These are phyloP conservation scores for Pollenia griseotomentosa DNA, from an alignment of 2,888 invertebrate species.

Conservation along the genomic window DNA sequence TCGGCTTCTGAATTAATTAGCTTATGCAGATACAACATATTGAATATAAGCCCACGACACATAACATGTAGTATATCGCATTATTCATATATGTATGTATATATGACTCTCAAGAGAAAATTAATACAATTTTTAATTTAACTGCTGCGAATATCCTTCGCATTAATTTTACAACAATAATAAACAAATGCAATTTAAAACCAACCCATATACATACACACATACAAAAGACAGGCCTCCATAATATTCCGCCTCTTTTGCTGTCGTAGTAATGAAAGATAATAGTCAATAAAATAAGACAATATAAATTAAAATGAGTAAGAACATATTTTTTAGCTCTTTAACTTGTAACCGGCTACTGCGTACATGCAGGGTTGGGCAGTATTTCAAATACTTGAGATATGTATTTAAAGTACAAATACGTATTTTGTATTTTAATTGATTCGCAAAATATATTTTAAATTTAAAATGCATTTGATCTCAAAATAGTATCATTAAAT, in stretches of 20 bases:
- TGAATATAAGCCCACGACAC: too few species aligned
- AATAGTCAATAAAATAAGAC: slow-evolving; percentile 26
- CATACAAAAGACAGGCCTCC: not conserved
- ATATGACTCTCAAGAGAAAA: not conserved
- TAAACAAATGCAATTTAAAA: slow-evolving; percentile 14
- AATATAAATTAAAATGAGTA: slow-evolving; percentile 15
- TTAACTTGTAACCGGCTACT: not conserved
- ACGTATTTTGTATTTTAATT: too few species aligned
- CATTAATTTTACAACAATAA: not conserved
- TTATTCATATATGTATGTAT: too few species aligned
- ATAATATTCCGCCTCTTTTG: not conserved
- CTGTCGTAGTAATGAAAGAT: not conserved
- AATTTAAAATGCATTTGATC: too few species aligned
- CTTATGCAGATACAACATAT: too few species aligned
- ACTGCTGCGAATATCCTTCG: not conserved
- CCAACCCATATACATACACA: slow-evolving; percentile 4
- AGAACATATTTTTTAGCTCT: not conserved
- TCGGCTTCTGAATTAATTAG: too few species aligned
- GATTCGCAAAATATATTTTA: too few species aligned
- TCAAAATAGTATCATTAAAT: too few species aligned
- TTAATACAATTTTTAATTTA: not conserved
- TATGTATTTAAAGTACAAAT: not conserved
- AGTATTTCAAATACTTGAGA: not conserved
- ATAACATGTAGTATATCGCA: too few species aligned
- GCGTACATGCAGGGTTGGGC: too few species aligned